Base-by-base conservation (phyloP, 2,113 vertebrate genomes). In the Tachycineta bicolor region DNA sequence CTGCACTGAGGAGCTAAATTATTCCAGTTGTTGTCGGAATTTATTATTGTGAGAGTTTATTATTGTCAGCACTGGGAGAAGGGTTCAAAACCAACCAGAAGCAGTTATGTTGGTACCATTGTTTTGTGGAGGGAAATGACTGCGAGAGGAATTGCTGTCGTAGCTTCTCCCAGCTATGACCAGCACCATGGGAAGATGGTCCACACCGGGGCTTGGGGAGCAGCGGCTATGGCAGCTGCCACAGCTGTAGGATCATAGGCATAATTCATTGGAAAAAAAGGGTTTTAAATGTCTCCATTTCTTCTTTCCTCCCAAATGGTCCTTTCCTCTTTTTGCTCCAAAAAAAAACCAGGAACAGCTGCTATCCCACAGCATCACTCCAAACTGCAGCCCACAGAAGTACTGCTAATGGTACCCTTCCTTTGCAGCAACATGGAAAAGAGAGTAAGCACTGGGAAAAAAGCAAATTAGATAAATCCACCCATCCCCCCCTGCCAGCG, bases 221-320 rank as follows among this genome's bases (percentile, higher is more conserved):
- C 2, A 2, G 29, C 26, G 34, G 10, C 44, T 56, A 10, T 25
- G 14, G 28, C 52, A 63, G 15, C 41, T 83, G 49, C 34, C 31
- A 63, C 43, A 63, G 24, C 13, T 0, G 0, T 37, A 67, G 2
- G 3, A 62, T 34, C 3, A 5, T 4, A 83, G 8, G 28, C 24
- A 75, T 26, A 37, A 67, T 78, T 77, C 3, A 74, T 6, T 34
- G 29, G 12, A 50, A 71, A 52, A 60, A 60, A 59, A 0, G 12
- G 13, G 49, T 63, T 90, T 74, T 46, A 78, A 58, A 78, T 62
- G 37, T 50, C 44, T 49, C 31, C 5, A 3, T 60, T 70, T 70
- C 14, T 88, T 69, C 44, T 77, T 85, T 86, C 34, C 24, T 70
- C 63, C 13, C 64, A 83, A 85, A 37, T 4, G 9, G 31, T 56